These are phyloP conservation scores for Drosophila suboccidentalis DNA, from an alignment of 2,888 invertebrate genomes.

Conservation along the genomic window DNA sequence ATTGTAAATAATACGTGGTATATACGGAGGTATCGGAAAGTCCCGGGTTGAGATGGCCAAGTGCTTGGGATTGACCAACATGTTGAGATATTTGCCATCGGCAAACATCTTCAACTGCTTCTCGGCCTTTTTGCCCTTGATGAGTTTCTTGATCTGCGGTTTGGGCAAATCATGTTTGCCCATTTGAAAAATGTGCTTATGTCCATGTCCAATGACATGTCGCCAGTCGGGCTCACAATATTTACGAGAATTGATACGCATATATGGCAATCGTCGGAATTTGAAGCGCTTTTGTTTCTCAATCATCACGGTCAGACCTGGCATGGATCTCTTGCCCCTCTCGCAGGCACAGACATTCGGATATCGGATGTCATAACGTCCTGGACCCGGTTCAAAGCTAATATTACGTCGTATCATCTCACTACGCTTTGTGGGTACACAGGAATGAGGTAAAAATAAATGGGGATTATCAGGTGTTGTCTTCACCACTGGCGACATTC, in stretches of 20 bases:
- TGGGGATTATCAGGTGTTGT: constrained; percentile 48
- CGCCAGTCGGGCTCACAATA: constrained; percentile 71
- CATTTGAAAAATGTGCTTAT: constrained; percentile 66
- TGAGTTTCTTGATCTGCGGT: constrained; percentile 16
- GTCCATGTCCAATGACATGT: constrained; percentile 78
- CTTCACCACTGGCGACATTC: constrained; percentile 22
- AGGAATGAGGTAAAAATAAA: constrained; percentile 59
- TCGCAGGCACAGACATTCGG: constrained; percentile 64
- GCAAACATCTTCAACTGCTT: constrained; percentile 66
- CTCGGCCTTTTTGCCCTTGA: constrained; percentile 55
- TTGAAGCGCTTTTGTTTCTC: constrained; percentile 77
- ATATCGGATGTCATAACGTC: constrained; percentile 77
- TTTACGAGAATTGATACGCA: constrained; percentile 41
- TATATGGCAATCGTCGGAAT: constrained; percentile 75
- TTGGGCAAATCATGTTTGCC: constrained; percentile 45
- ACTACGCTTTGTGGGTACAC: constrained; percentile 65
- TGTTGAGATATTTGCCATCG: constrained; percentile 77
- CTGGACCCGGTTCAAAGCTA: constrained; percentile 78
- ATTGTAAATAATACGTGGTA: constrained; percentile 66
- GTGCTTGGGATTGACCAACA: constrained; percentile 72
- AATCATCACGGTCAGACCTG: constrained; percentile 65
- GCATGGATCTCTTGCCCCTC: constrained; percentile 47
- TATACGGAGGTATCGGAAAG: constrained; percentile 43
- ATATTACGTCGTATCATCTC: constrained; percentile 29
- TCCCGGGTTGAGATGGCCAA: constrained; percentile 46